These are phyloP conservation scores for Linurgus olivaceus DNA, from an alignment of 2,797 vertebrate species.

Conservation along the genomic window DNA sequence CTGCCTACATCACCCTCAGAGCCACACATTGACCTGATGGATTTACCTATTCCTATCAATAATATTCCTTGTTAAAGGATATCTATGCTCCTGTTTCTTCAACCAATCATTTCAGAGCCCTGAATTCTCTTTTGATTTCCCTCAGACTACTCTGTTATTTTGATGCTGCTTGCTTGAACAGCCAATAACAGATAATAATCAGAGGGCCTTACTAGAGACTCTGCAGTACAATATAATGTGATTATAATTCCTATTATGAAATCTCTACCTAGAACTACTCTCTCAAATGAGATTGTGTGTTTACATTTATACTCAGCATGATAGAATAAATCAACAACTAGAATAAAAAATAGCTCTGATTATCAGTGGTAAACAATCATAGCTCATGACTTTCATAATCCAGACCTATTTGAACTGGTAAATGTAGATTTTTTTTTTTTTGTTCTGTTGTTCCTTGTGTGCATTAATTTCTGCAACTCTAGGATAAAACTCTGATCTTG, in stretches of 20 bases:
- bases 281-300: background rate
- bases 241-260: background rate
- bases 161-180: background rate
- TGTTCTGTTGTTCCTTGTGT: background rate
- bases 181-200: background rate
- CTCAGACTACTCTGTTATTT: background rate
- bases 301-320: background rate
- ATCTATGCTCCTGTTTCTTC: background rate
- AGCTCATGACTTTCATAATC: background rate
- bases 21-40: background rate
- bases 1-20: background rate
- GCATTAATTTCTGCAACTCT: background rate
- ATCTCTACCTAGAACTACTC: background rate
- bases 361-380: background rate
- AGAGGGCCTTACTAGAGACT: background rate
- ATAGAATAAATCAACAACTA: background rate
- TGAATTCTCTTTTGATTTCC: background rate
- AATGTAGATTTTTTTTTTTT: background rate
- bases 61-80: background rate
- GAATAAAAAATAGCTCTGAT: background rate
- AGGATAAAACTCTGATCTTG: background rate
- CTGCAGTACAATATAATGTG: background rate
- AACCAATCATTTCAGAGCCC: too few relatives aligned
- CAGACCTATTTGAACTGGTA: background rate
- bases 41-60: background rate